These are phyloP conservation scores for Steinernema scapterisci DNA, from an alignment of 2,888 invertebrate genomes.

Conservation along the genomic window DNA sequence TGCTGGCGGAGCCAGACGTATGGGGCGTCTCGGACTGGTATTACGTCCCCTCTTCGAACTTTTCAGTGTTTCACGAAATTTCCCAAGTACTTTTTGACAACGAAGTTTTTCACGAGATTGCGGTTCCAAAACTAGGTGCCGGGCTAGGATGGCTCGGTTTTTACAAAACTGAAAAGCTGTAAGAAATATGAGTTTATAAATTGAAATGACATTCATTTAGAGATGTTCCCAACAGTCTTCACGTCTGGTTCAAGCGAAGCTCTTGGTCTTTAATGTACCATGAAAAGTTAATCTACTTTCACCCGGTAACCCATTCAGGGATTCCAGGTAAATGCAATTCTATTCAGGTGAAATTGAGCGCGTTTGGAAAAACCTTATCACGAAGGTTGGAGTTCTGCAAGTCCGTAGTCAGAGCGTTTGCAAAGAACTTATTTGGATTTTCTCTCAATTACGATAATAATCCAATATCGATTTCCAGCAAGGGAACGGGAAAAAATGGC, in stretches of 20 bases:
- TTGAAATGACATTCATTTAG: neutral
- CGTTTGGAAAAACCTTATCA: constrained; percentile 3
- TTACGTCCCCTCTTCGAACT: constrained; percentile 1
- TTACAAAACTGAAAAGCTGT: constrained; percentile 20
- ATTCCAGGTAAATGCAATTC: too few species aligned
- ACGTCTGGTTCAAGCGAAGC: constrained; percentile 22
- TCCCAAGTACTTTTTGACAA: constrained; percentile 12
- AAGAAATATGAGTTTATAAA: neutral
- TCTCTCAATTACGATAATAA: neutral
- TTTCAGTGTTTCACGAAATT: neutral
- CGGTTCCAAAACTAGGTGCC: constrained; percentile 17
- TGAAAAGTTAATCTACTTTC: constrained; percentile 14
- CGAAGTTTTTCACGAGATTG: constrained; percentile 21
- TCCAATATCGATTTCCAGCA: neutral
- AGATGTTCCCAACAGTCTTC: constrained; percentile 22
- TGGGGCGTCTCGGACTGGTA: constrained; percentile 32
- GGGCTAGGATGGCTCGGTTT: constrained; percentile 15
- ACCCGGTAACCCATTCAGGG: neutral
- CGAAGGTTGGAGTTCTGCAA: constrained; percentile 8
- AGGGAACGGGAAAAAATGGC: neutral
- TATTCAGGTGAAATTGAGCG: constrained; percentile 14
- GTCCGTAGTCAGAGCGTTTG: neutral
- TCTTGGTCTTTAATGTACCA: neutral
- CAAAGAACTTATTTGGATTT: neutral
- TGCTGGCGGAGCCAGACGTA: constrained; percentile 9